A percentile compares a stretch with the other conserved stretches of the same genome.
Evolutionary conservation across 2,113 vertebrate species (phyloP).

Genomic region (Hydropotes inermis): DNA sequence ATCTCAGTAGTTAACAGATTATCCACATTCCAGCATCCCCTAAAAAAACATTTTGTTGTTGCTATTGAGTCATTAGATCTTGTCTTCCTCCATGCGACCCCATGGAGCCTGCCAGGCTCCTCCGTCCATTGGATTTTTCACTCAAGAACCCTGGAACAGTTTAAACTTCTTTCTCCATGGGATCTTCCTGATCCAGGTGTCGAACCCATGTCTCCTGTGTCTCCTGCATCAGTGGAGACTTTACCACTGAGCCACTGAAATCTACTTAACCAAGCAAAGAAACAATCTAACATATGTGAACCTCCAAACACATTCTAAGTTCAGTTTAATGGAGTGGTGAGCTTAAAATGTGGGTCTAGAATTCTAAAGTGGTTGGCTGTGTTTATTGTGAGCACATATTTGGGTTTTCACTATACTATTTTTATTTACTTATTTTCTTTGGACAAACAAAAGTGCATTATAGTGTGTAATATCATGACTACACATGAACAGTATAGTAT

Average conservation of each 20-base stretch:
- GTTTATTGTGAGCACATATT: not conserved
- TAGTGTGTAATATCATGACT: not conserved
- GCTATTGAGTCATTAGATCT: not conserved
- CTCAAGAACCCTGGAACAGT: not conserved
- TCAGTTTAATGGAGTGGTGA: not conserved
- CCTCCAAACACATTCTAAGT: not conserved
- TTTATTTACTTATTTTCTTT: conserved; percentile 1
- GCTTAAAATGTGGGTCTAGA: not conserved
- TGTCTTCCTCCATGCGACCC: accelerated
- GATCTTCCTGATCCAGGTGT: not conserved
- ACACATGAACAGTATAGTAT: not conserved
- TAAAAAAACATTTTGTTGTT: not conserved
- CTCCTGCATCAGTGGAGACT: not conserved
- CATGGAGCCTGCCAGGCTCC: not conserved
- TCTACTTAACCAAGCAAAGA: not conserved
- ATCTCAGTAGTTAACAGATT: not conserved
- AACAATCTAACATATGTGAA: not conserved
- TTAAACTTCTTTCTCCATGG: not conserved
- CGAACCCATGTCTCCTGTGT: accelerated
- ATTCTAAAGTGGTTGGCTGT: not conserved
- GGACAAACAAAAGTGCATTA: not conserved
- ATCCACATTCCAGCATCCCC: not conserved
- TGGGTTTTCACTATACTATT: not conserved
- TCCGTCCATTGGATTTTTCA: not conserved
- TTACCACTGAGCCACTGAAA: not conserved